Evolutionary conservation across 2,888 invertebrate species (phyloP).

Genomic region (Hipparchia semele): DNA sequence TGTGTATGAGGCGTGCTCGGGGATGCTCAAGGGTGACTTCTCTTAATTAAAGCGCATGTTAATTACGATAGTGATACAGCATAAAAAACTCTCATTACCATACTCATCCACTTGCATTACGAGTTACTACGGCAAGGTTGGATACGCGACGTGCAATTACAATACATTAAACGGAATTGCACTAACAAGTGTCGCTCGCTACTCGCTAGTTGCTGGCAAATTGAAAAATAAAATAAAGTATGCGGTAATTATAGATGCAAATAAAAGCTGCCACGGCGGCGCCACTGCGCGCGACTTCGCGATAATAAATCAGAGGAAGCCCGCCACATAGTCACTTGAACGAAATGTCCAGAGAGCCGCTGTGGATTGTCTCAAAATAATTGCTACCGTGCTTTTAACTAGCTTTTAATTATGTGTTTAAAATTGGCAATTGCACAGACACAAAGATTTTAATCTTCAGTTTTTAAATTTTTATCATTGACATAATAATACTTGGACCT

Average conservation of each 20-base stretch:
- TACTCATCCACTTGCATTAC: background rate
- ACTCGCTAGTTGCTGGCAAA: constrained; percentile 40
- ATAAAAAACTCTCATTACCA: constrained; percentile 16
- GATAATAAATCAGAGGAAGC: constrained; percentile 43
- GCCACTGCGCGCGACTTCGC: constrained; percentile 47
- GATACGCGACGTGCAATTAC: constrained; percentile 37
- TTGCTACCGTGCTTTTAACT: too few species aligned
- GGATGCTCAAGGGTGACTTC: too few species aligned
- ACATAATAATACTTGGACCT: too few species aligned
- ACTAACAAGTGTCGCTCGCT: constrained; percentile 37
- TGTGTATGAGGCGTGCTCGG: too few species aligned
- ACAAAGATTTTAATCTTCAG: too few species aligned
- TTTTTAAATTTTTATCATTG: too few species aligned
- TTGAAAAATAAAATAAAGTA: constrained; percentile 48
- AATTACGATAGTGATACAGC: background rate
- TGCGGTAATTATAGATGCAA: constrained; percentile 53
- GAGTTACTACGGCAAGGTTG: constrained; percentile 4
- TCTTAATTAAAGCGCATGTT: too few species aligned
- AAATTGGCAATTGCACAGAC: too few species aligned
- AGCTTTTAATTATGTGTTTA: too few species aligned
- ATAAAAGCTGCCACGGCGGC: constrained; percentile 52
- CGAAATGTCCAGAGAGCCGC: too few species aligned
- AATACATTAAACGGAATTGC: constrained; percentile 37
- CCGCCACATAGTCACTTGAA: background rate
- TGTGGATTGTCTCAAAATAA: too few species aligned